These are phyloP conservation scores for Sicus ferrugineus DNA, from an alignment of 2,888 invertebrate species.

Conservation along the genomic window DNA sequence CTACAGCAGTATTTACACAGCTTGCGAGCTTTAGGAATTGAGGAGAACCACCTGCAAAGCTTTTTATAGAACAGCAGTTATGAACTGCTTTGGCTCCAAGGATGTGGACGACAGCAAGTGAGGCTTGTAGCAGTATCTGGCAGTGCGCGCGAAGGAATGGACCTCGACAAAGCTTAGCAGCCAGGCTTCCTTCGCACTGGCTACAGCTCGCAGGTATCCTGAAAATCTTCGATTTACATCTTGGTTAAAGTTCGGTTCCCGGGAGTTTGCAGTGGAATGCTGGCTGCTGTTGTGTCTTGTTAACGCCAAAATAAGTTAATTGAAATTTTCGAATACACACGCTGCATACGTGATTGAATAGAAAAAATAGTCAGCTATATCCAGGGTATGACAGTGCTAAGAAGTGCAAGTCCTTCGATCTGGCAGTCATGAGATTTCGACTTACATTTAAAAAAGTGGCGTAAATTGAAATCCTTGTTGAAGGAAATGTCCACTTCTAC, in stretches of 20 bases:
- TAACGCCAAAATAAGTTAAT: no score
- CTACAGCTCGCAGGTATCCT: constrained; percentile 23
- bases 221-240: no score
- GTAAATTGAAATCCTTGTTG: no score
- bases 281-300: no score
- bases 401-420: no score
- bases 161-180: constrained; percentile 9
- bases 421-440: not conserved
- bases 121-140: constrained; percentile 10
- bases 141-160: not conserved
- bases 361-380: no score
- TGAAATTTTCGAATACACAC: no score
- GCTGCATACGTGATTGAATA: no score
- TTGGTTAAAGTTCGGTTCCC: no score
- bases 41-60: not conserved
- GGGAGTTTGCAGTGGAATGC: no score
- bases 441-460: not conserved
- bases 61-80: constrained; percentile 6
- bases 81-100: not conserved
- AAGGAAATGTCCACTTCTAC: not conserved
- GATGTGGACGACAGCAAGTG: constrained; percentile 25
- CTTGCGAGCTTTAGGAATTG: constrained; percentile 1
- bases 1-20: not conserved
- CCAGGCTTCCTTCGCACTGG: constrained; percentile 14
- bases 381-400: no score